These are phyloP conservation scores for Lagorchestes hirsutus DNA, from an alignment of 2,797 vertebrate genomes.

Conservation along the genomic window DNA sequence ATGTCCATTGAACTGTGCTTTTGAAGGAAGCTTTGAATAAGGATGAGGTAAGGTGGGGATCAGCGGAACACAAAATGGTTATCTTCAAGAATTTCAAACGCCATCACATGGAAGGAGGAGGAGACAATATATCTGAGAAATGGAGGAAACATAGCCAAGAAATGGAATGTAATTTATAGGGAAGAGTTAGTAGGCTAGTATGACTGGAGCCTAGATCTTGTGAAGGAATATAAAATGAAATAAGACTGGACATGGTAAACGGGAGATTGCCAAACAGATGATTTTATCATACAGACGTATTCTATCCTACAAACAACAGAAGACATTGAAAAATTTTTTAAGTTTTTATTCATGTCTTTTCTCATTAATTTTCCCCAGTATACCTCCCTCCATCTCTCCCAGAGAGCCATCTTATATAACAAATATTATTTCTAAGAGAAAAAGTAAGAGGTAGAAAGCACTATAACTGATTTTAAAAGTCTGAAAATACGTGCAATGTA, in stretches of 20 bases:
- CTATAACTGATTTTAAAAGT: neutral
- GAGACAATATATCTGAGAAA: neutral
- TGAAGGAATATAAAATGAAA: neutral
- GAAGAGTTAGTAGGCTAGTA: neutral
- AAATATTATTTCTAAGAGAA: neutral
- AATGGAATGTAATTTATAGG: neutral
- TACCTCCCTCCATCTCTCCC: neutral
- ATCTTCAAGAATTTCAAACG: neutral
- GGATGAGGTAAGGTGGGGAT: neutral
- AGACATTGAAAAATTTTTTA: neutral
- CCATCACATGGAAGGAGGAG: neutral
- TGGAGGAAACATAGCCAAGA: neutral
- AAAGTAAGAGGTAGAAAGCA: neutral
- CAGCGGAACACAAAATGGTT: neutral
- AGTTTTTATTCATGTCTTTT: neutral
- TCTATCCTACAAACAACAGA: neutral
- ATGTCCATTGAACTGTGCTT: neutral
- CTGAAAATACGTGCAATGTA: neutral
- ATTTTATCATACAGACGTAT: neutral
- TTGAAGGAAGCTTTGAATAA: neutral
- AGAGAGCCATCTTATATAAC: neutral
- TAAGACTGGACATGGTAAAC: neutral
- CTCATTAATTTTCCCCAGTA: neutral
- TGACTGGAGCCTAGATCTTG: neutral
- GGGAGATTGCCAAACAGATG: neutral